Conservation (phyloP, 1,140 invertebrate genomes). For the Paracyclopina nana region DNA sequence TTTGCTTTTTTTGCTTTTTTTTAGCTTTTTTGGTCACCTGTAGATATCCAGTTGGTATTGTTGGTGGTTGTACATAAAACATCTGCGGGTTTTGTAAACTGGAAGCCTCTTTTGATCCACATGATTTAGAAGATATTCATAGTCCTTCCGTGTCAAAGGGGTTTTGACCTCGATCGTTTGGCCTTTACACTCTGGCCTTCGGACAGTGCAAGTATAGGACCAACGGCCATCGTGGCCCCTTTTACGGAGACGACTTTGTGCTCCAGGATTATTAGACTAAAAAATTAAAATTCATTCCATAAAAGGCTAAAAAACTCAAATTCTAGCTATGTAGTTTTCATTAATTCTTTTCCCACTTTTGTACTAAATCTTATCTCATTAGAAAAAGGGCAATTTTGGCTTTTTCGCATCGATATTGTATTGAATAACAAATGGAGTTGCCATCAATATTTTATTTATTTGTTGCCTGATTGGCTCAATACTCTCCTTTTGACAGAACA, state of each 20-base stretch:
- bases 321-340: no score
- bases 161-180: conserved; percentile 90
- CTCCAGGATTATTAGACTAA: no score
- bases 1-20: no score
- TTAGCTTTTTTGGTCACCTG: conserved; percentile 26
- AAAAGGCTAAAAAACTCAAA: no score
- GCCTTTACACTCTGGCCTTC: conserved; percentile 44
- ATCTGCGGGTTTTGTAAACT: conserved; percentile 80
- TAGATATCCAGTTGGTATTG: conserved; percentile 98
- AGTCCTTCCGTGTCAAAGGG: conserved; percentile 77
- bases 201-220: conserved; percentile 84
- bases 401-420: no score
- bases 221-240: conserved; percentile 82
- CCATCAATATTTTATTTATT: no score
- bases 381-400: no score
- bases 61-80: conserved; percentile 92
- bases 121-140: conserved; percentile 76
- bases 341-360: no score
- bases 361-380: no score
- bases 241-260: conserved; percentile 72
- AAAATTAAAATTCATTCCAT: conserved; percentile 89
- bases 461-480: no score
- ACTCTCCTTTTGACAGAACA: no score
- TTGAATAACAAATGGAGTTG: no score
- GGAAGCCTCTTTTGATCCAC: conserved; percentile 82